Percentiles rank a stretch among this genome's conserved stretches.
These are phyloP conservation scores for Pampus argenteus DNA, from an alignment of 2,797 vertebrate species.

Conservation along the genomic window DNA sequence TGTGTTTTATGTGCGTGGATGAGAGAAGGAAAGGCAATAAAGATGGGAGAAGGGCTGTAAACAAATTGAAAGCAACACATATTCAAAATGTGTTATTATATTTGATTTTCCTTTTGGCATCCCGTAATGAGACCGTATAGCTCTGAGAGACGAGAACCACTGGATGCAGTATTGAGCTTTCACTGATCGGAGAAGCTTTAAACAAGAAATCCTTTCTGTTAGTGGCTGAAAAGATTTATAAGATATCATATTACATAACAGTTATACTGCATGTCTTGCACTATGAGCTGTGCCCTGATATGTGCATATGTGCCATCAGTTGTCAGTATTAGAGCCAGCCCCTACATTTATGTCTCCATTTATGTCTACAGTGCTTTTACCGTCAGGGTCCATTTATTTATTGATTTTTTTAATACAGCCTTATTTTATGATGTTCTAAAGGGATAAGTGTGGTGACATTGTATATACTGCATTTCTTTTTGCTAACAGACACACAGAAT, in stretches of 20 bases:
- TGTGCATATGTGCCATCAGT: neutral
- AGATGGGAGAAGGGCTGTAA: constrained; percentile 1
- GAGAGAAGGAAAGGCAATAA: constrained; percentile 17
- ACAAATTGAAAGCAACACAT: constrained; percentile 20
- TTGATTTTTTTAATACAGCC: too few species aligned
- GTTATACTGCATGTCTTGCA: neutral
- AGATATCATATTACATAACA: constrained; percentile 13
- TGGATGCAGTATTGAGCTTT: neutral
- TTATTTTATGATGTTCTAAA: too few species aligned
- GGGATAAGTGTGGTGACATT: too few species aligned
- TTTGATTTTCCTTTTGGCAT: constrained; percentile 27
- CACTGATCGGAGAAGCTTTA: constrained; percentile 5
- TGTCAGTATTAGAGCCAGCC: neutral
- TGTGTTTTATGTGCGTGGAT: constrained; percentile 26
- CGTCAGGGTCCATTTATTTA: too few species aligned
- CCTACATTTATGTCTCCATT: too few species aligned
- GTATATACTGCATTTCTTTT: too few species aligned
- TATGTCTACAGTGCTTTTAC: neutral
- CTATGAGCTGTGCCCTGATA: neutral
- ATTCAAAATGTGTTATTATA: constrained; percentile 12
- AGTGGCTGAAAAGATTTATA: neutral
- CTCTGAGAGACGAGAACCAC: neutral
- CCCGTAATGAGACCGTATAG: constrained; percentile 16
- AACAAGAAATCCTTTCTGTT: neutral
- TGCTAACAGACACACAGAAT: too few species aligned